Percentiles rank a stretch among this genome's conserved stretches.
Evolutionary conservation across 1,140 invertebrate species (phyloP).

Genomic region (Dendrolimus punctatus): DNA sequence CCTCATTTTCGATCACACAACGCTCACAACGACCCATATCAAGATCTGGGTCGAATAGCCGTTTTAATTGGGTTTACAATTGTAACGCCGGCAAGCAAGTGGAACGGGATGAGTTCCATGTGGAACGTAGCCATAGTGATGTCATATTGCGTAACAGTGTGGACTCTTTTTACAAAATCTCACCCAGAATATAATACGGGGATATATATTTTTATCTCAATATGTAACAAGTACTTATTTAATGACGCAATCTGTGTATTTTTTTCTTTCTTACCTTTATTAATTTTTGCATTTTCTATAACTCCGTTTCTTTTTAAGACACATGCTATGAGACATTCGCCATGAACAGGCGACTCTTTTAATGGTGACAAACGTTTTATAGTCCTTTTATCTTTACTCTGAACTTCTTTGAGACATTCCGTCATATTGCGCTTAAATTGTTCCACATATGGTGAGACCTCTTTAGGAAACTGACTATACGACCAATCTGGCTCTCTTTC

Average conservation of each 20-base stretch:
- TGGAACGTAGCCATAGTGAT: too few relatives aligned
- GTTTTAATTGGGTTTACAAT: too few relatives aligned
- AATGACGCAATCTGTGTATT: background rate
- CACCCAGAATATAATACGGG: too few relatives aligned
- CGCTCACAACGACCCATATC: too few relatives aligned
- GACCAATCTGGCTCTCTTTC: conserved; percentile 46
- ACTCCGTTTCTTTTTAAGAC: conserved; percentile 53
- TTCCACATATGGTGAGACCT: conserved; percentile 30
- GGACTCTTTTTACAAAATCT: too few relatives aligned
- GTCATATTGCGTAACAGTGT: too few relatives aligned
- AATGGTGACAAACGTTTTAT: conserved; percentile 45
- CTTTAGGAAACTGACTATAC: conserved; percentile 39
- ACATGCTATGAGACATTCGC: conserved; percentile 57
- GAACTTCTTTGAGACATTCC: conserved; percentile 55
- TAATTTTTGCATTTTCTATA: conserved; percentile 44
- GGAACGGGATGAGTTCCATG: too few relatives aligned
- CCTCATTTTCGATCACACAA: too few relatives aligned
- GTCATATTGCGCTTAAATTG: conserved; percentile 57
- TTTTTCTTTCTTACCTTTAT: conserved; percentile 44
- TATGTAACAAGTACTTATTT: too few relatives aligned
- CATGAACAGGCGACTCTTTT: conserved; percentile 52
- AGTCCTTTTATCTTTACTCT: conserved; percentile 35
- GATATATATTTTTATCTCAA: too few relatives aligned
- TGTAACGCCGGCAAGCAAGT: too few relatives aligned
- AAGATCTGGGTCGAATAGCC: too few relatives aligned